Evolutionary conservation across 2,797 vertebrate species (phyloP).

Genomic region (Periophthalmus magnuspinnatus): DNA sequence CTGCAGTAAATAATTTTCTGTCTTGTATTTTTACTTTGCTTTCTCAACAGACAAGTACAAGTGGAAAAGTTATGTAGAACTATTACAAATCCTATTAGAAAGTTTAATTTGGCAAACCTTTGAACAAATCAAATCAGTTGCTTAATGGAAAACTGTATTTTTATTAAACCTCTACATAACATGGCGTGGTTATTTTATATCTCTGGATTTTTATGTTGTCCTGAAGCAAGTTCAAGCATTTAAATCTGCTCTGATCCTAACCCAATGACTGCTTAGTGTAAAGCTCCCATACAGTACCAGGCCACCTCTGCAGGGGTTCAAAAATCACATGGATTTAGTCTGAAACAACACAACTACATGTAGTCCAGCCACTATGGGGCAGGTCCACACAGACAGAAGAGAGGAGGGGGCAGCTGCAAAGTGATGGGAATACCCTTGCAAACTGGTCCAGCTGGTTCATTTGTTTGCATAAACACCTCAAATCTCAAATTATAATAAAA

Average conservation of each 20-base stretch:
- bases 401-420: neutral
- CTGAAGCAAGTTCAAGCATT: conserved; percentile 12
- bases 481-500: neutral
- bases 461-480: neutral
- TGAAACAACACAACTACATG: conserved; percentile 34
- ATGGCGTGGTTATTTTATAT: neutral
- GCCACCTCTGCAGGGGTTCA: conserved; percentile 22
- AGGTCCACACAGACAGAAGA: conserved; percentile 33
- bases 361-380: conserved; percentile 38
- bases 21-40: neutral
- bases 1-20: neutral
- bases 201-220: conserved; percentile 11
- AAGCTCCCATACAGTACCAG: conserved; percentile 32
- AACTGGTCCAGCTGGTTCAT: conserved; percentile 40
- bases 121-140: too few relatives aligned
- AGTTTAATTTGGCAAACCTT: too few relatives aligned
- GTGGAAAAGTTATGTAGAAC: too few relatives aligned
- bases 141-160: too few relatives aligned
- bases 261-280: conserved; percentile 37
- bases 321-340: conserved; percentile 53
- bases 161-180: too few relatives aligned
- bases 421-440: conserved; percentile 3
- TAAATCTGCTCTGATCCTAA: conserved; percentile 34
- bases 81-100: too few relatives aligned
- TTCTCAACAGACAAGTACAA: too few relatives aligned